A percentile compares a stretch with the other conserved stretches of the same genome.
Conservation (phyloP, 2,113 vertebrate species). For the Aphyosemion australe region DNA sequence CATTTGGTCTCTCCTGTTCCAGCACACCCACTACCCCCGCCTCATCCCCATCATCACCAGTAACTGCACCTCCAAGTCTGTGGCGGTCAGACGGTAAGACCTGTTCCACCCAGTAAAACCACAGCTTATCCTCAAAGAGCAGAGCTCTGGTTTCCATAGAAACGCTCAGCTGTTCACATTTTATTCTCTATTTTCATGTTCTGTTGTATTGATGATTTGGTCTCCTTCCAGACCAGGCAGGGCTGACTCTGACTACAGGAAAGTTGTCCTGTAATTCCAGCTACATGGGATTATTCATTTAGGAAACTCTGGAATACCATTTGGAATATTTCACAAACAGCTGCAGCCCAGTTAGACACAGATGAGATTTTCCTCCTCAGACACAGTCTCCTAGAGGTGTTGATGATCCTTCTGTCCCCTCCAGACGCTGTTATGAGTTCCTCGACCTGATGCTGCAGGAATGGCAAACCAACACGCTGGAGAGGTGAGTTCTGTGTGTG, state of each 20-base stretch:
- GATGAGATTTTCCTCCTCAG: no score
- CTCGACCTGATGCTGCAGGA: conserved; percentile 94
- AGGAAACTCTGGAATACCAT: no score
- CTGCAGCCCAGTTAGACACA: no score
- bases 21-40: conserved; percentile 96
- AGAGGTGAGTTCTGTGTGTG: conserved; percentile 82
- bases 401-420: not conserved
- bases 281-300: no score
- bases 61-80: conserved; percentile 97
- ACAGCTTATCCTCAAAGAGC: not conserved
- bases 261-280: no score
- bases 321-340: no score
- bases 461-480: conserved; percentile 94
- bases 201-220: no score
- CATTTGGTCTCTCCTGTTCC: conserved; percentile 7
- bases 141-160: no score
- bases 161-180: no score
- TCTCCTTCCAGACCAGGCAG: no score
- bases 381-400: not conserved
- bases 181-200: not conserved
- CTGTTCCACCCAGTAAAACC: no score
- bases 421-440: conserved; percentile 96
- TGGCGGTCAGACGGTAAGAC: conserved; percentile 92
- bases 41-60: conserved; percentile 99
- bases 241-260: no score